Evolutionary conservation across 2,888 invertebrate species (phyloP).

Genomic region (Paralinhomoeus sp.): DNA sequence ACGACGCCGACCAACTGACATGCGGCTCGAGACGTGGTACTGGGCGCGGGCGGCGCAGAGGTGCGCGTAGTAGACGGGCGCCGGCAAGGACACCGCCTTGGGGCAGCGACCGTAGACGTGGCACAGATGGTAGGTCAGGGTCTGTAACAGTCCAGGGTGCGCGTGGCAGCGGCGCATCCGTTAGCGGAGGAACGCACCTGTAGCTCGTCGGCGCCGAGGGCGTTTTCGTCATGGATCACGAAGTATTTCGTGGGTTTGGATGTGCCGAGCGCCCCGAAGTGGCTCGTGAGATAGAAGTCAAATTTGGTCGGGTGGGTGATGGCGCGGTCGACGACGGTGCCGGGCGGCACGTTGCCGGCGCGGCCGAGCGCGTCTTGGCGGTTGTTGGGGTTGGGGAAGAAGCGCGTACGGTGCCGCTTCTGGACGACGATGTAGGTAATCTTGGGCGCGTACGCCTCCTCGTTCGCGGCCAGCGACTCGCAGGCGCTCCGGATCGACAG

Average conservation of each 20-base stretch:
- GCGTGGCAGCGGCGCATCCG: too few species aligned
- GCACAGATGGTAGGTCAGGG: constrained; percentile 52
- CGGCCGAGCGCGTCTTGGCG: constrained; percentile 1
- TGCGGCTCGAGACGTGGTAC: too few species aligned
- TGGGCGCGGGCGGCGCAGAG: too few species aligned
- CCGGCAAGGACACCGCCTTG: too few species aligned
- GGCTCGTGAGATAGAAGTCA: constrained; percentile 18
- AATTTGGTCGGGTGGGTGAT: constrained; percentile 10
- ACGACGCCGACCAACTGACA: too few species aligned
- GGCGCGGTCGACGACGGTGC: constrained; percentile 14
- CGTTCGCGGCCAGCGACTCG: constrained; percentile 1
- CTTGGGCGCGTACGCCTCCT: constrained; percentile 9
- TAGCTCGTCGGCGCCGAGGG: constrained; percentile 46
- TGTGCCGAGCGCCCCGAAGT: constrained; percentile 18
- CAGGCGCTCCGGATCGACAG: constrained; percentile 6
- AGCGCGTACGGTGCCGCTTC: constrained; percentile 15
- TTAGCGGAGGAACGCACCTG: constrained; percentile 54
- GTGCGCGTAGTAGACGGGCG: too few species aligned
- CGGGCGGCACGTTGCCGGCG: constrained; percentile 12
- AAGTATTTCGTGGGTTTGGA: constrained; percentile 47
- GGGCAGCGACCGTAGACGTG: too few species aligned
- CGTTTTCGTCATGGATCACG: constrained; percentile 53
- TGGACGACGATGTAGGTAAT: constrained; percentile 18
- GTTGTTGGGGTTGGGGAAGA: too few species aligned
- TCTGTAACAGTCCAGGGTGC: too few species aligned